Evolutionary conservation across 92 coral and sea anemone species (phyloP), one percentile per base, ranked within the genome.

Genomic region (Umimayanthus kanabou): DNA sequence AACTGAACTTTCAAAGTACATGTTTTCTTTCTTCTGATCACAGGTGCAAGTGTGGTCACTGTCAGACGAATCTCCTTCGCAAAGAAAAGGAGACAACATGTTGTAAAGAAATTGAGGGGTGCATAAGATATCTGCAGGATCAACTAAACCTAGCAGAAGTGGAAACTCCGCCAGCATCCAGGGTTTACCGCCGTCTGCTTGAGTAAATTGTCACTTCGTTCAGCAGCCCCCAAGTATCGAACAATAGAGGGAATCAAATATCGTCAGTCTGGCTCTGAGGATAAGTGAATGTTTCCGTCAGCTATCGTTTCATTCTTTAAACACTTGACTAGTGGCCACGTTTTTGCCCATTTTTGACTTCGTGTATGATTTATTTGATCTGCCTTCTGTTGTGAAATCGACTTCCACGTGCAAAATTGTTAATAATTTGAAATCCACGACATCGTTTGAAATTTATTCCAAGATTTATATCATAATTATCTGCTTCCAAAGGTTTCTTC

Each of bases 191-290:
- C 25, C 13, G 71, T 86, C 30, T 76, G 73, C 84, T 14, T 86
- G 23, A 80, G 61, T 39, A 86, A 86, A 73, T 86, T 76, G 89
- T 76, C 82, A 18, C 80, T 86, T 20, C 79, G 80, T 80, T 76
- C 69, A 49, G 89, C 89, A 29, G 72, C 89, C 39, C 50, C 79
- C 83, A 86, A 58, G 76, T 76, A 75, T 75, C 4, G 49, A 75
- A 39, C 50, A 7, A 33, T 75, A 75, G 79, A 39, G 43, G 53
- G 79, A 39, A 39, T 75, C 5, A 75, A 75, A 75, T 13, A 75
- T 39, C 50, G 49, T 75, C 79, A 75, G 23, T 75, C 79, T 29
- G 79, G 49, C 79, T 28, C 5, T 11, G 79, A 75, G 49, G 79
- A 39, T 40, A 75, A 75, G 79, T 75, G 26, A 39, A 33, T 40